Percentiles rank a stretch among this genome's conserved stretches.
Conservation (phyloP, 2,797 vertebrate genomes). For the Gymnodraco acuticeps region DNA sequence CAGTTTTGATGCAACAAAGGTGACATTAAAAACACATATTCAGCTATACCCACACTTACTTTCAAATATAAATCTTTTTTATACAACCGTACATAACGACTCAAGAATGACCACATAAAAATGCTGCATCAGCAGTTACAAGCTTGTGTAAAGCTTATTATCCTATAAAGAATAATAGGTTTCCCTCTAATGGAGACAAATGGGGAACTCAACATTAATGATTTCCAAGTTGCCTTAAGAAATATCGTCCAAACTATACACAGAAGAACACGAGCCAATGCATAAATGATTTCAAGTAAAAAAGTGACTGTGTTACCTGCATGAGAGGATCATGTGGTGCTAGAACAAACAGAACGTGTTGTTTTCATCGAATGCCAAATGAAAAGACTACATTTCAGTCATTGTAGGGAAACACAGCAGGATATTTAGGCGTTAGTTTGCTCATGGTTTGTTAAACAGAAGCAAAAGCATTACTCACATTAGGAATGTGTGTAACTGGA, state of each 20-base stretch:
- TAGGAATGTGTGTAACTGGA: background rate
- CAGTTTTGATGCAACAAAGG: background rate
- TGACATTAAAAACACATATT: conserved; percentile 4
- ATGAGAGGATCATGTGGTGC: conserved; percentile 27
- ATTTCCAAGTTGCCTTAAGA: background rate
- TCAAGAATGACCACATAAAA: background rate
- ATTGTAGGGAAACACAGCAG: conserved; percentile 1
- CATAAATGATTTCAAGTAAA: conserved; percentile 6
- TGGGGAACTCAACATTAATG: background rate
- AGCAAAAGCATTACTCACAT: background rate
- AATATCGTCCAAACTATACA: background rate
- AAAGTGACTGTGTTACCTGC: conserved; percentile 20
- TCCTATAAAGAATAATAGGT: conserved; percentile 1
- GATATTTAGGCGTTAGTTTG: conserved; percentile 8
- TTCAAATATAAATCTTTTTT: background rate
- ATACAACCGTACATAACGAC: background rate
- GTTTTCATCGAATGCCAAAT: conserved; percentile 16
- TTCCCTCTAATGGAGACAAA: conserved; percentile 31
- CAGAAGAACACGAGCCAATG: no score
- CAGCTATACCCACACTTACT: background rate
- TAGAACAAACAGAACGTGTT: conserved; percentile 20
- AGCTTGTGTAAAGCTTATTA: background rate
- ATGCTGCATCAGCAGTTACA: background rate
- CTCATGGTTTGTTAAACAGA: conserved; percentile 6
- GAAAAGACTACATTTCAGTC: conserved; percentile 14